Conservation (phyloP, 1,140 invertebrate genomes). For the Drosophila sulfurigaster region DNA sequence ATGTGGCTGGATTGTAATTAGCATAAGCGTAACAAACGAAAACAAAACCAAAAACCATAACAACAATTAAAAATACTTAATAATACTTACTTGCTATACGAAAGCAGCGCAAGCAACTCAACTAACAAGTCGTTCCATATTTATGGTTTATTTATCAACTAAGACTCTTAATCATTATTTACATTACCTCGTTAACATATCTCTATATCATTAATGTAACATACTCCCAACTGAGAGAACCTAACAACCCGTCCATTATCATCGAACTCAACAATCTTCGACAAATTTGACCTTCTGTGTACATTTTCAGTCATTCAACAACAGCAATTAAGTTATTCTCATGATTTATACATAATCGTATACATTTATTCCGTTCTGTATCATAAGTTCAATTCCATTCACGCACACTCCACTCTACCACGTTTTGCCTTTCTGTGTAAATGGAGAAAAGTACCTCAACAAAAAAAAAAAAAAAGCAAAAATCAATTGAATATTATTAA, state of each 20-base stretch:
- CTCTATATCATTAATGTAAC: constrained; percentile 21
- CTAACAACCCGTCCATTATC: background rate
- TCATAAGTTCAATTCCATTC: constrained; percentile 16
- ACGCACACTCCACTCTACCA: constrained; percentile 8
- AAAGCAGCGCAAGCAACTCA: constrained; percentile 44
- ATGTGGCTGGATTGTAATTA: constrained; percentile 82
- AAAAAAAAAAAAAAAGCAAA: background rate
- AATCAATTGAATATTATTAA: constrained; percentile 22
- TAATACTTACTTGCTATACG: constrained; percentile 27
- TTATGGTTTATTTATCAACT: constrained; percentile 52
- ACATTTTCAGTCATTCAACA: constrained; percentile 43
- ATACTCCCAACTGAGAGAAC: constrained; percentile 7
- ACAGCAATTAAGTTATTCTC: background rate
- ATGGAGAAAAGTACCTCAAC: constrained; percentile 37
- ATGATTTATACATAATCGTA: constrained; percentile 2
- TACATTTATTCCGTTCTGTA: background rate
- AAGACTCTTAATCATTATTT: constrained; percentile 13
- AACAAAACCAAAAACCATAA: constrained; percentile 7
- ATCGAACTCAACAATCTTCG: background rate
- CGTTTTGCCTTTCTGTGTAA: constrained; percentile 54
- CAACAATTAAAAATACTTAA: constrained; percentile 12
- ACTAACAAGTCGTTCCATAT: constrained; percentile 58
- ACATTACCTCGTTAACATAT: background rate
- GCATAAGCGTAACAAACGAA: constrained; percentile 62
- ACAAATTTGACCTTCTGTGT: constrained; percentile 26